Evolutionary conservation across 2,888 invertebrate genomes (phyloP).

Genomic region (Schrankia costaestrigalis): DNA sequence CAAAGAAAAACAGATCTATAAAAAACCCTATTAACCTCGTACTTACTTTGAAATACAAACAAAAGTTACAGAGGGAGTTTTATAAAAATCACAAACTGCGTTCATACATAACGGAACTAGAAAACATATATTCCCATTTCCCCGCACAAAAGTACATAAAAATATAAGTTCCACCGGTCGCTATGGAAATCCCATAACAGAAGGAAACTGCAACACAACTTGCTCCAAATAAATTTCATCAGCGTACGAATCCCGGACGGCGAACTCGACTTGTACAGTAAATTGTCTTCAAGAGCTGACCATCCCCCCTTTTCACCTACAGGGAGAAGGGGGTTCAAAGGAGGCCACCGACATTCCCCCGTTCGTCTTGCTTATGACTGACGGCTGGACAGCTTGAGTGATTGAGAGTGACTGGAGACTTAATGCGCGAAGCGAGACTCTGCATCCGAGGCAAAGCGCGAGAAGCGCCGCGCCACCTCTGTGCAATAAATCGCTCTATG

Average conservation of each 20-base stretch:
- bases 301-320: constrained; percentile 57
- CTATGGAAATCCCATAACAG: constrained; percentile 59
- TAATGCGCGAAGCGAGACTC: constrained; percentile 74
- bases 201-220: constrained; percentile 54
- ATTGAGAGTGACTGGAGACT: constrained; percentile 79
- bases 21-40: constrained; percentile 22
- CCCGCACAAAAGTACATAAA: constrained; percentile 35
- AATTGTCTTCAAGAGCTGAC: constrained; percentile 80
- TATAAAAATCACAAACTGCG: constrained; percentile 31
- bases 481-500: constrained; percentile 45
- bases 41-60: constrained; percentile 23
- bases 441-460: constrained; percentile 35
- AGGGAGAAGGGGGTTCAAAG: constrained; percentile 51
- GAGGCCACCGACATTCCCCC: constrained; percentile 71
- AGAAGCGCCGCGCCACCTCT: constrained; percentile 38
- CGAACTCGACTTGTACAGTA: constrained; percentile 68
- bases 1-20: constrained; percentile 24
- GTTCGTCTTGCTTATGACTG: constrained; percentile 80
- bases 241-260: constrained; percentile 65
- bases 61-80: constrained; percentile 29
- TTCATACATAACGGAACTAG: constrained; percentile 27
- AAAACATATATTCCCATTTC: constrained; percentile 36
- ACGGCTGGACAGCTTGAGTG: constrained; percentile 78
- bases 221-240: constrained; percentile 75
- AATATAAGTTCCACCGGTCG: constrained; percentile 38